Conservation (phyloP, 2,888 invertebrate species). For the Idaea dimidiata region DNA sequence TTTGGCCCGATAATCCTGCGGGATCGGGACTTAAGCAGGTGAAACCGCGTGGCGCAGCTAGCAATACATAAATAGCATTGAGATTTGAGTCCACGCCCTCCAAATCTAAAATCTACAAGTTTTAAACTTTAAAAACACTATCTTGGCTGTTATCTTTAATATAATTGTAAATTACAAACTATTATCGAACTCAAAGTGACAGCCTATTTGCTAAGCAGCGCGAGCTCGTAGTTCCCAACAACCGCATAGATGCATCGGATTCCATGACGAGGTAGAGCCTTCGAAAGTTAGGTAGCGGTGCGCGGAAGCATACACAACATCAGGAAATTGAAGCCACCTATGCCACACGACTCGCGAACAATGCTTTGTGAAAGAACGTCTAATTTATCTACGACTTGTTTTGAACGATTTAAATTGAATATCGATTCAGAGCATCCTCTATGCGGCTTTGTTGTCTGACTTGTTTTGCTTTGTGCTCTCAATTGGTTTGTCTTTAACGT, state of each 20-base stretch:
- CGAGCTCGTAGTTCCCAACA: slow-evolving; percentile 34
- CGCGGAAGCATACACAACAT: slow-evolving; percentile 56
- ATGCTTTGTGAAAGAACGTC: slow-evolving; percentile 78
- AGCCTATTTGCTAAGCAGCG: slow-evolving; percentile 60
- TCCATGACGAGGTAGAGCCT: slow-evolving; percentile 56
- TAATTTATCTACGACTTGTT: slow-evolving; percentile 74
- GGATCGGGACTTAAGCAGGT: too few species aligned
- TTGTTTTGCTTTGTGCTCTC: slow-evolving; percentile 29
- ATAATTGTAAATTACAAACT: background rate
- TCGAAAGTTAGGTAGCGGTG: slow-evolving; percentile 68
- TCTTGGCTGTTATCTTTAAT: too few species aligned
- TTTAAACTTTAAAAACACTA: too few species aligned
- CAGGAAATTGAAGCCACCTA: slow-evolving; percentile 80
- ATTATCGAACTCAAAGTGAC: slow-evolving; percentile 39
- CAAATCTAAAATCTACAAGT: too few species aligned
- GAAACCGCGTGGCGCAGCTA: too few species aligned
- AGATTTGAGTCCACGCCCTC: too few species aligned
- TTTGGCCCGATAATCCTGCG: too few species aligned
- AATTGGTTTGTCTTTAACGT: slow-evolving; percentile 27
- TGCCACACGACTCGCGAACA: slow-evolving; percentile 57
- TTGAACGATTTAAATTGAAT: slow-evolving; percentile 74
- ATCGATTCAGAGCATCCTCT: slow-evolving; percentile 56
- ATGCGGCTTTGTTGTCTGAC: slow-evolving; percentile 39
- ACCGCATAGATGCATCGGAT: slow-evolving; percentile 67
- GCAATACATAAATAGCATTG: too few species aligned